Conservation (phyloP, 2,888 invertebrate species). For the Amblyteles armatorius region DNA sequence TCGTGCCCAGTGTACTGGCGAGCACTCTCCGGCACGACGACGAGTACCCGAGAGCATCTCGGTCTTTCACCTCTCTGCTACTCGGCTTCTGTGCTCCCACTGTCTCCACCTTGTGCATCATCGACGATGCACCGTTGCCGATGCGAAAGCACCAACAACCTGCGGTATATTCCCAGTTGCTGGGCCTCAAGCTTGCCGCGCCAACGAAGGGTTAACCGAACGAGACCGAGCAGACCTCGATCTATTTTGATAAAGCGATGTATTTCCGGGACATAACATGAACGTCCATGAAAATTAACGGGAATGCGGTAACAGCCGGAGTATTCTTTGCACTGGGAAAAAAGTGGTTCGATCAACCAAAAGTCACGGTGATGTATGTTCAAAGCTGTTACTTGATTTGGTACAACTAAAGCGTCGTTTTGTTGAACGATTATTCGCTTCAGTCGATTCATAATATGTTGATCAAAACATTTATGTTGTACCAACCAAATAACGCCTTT, state of each 20-base stretch:
- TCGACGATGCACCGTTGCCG: conserved; percentile 3
- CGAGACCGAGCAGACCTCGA: not conserved
- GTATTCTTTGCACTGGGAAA: too few relatives aligned
- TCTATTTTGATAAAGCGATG: not conserved
- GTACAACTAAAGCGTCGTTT: too few relatives aligned
- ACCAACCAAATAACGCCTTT: too few relatives aligned
- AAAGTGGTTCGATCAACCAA: too few relatives aligned
- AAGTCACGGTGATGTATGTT: too few relatives aligned
- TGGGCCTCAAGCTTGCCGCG: not conserved
- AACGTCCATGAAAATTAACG: not conserved
- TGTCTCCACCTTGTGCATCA: conserved; percentile 29
- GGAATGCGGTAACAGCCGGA: too few relatives aligned
- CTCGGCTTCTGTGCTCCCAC: conserved; percentile 47
- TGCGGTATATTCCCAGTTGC: not conserved
- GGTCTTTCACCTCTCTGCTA: conserved; percentile 40
- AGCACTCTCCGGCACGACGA: conserved; percentile 22
- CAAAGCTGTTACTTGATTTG: too few relatives aligned
- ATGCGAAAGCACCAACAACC: not conserved
- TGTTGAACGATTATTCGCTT: too few relatives aligned
- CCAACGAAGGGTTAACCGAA: not conserved
- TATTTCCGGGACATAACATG: not conserved
- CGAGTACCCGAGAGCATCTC: conserved; percentile 20
- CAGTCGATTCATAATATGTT: too few relatives aligned
- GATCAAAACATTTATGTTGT: too few relatives aligned
- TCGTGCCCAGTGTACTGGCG: conserved; percentile 57